phyloP scores from a whole-genome alignment of 1,140 invertebrate genomes.

The Halesus radiatus region DNA sequence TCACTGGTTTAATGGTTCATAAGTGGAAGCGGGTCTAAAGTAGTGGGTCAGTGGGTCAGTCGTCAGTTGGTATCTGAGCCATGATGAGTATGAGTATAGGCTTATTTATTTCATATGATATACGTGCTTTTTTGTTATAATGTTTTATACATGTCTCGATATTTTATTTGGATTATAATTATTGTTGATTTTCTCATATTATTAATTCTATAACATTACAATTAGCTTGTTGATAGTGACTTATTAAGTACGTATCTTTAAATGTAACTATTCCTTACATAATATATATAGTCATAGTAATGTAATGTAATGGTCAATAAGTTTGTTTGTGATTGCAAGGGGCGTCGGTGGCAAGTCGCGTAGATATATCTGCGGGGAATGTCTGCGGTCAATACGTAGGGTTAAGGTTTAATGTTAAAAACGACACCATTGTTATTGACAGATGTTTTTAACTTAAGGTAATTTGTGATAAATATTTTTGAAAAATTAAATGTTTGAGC shows the following conservation, averaged over 20 bases:
- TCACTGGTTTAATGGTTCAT: too few species aligned
- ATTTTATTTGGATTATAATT: slow-evolving; percentile 42
- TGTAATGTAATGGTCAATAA: slow-evolving; percentile 24
- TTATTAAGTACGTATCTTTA: slow-evolving; percentile 37
- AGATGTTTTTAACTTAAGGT: slow-evolving; percentile 35
- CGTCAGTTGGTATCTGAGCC: slow-evolving; percentile 6
- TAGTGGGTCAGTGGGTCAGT: neutral
- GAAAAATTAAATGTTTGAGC: slow-evolving; percentile 18
- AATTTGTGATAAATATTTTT: slow-evolving; percentile 43
- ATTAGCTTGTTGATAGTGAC: slow-evolving; percentile 49
- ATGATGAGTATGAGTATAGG: slow-evolving; percentile 1
- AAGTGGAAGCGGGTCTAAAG: too few species aligned
- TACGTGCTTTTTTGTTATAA: slow-evolving; percentile 45
- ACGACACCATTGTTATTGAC: slow-evolving; percentile 41
- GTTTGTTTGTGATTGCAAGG: neutral
- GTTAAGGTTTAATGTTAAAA: slow-evolving; percentile 38
- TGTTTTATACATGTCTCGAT: slow-evolving; percentile 44
- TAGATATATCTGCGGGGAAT: neutral
- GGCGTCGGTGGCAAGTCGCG: neutral
- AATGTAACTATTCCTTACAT: slow-evolving; percentile 44
- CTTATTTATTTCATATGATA: slow-evolving; percentile 16
- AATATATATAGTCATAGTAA: slow-evolving; percentile 35
- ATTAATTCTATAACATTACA: slow-evolving; percentile 32
- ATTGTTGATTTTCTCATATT: slow-evolving; percentile 42
- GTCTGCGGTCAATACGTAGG: slow-evolving; percentile 1